Conservation (phyloP, 2,888 invertebrate genomes). For the Acanthosepion esculentum region DNA sequence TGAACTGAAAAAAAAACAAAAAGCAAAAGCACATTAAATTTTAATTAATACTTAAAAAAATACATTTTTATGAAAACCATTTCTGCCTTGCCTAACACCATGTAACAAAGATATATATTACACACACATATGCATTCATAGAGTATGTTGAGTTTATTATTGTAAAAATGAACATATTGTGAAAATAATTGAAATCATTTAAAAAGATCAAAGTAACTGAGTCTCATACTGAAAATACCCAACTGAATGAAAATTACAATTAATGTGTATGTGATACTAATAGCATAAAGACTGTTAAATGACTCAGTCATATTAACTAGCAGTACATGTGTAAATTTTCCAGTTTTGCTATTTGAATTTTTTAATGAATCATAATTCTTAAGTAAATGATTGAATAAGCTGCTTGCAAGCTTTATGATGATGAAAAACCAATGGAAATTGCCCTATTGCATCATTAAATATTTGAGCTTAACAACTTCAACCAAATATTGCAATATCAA, state of each 20-base stretch:
- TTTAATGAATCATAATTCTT: no score
- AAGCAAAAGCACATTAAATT: neutral
- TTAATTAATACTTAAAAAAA: neutral
- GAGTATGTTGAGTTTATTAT: neutral
- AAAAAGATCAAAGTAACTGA: neutral
- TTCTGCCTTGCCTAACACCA: conserved; percentile 33
- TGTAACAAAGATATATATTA: neutral
- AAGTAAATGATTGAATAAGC: no score
- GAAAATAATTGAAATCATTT: neutral
- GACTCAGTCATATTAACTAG: no score
- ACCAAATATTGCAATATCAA: no score
- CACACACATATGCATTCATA: neutral
- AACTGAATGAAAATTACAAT: neutral
- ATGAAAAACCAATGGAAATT: no score
- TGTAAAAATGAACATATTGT: neutral
- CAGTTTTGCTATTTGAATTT: no score
- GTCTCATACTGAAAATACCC: neutral
- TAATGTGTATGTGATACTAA: no score
- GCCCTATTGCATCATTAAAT: no score
- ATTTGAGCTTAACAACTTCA: no score
- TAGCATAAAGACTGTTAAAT: no score
- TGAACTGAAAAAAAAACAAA: neutral
- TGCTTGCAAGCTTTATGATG: no score
- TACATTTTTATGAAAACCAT: neutral
- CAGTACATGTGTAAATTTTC: no score